Base-by-base conservation (phyloP, 1,140 invertebrate species). In the Pectinophora gossypiella region DNA sequence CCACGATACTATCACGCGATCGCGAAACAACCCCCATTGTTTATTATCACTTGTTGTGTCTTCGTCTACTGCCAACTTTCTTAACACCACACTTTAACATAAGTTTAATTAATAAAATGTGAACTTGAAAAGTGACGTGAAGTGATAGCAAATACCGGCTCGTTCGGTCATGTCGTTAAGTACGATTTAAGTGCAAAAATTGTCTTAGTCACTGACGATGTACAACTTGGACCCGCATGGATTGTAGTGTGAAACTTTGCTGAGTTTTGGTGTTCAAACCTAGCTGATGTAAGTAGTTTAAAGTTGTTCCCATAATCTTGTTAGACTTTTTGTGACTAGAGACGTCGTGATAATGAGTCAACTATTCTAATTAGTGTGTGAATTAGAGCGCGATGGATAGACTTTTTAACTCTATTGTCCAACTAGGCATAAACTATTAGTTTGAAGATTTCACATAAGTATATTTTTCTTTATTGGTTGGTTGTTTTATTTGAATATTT, bases 131-230 rank as follows among this genome's bases (percentile, higher is more conserved):
- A 76, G 78, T 85, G 76, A 68, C 61, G 76, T 82, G 79, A 80
- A 82, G 82, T 85, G 80, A 70, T 72, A 51, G 27, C 27, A 59
- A 72, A 76, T 76, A 83, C 76, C 68, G 69, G 70, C 76, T 69
- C 54, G 48, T 56, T 62, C 54, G 68, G 62, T 77, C 61, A 72
- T 81, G 73, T 79, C 54, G 63, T 72, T 63, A 76, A 71, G 79
- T 81, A 82, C 68, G 60, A 76, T 80, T 76, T 76, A 72, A 80
- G 81, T 82, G 78, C 69, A 70, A 79, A 82, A 79, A 73, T 82
- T 68, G 46, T 67, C 64, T 72, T 65, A 65, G 67, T 43, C 44
- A 56, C 52, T 60, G 55, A 77, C 68, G 72, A 83, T 77, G 71
- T 72, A 68, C 65, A 62, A 60, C 55, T 59, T 20, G 19, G 19